A percentile compares a stretch with the other conserved stretches of the same genome.
phyloP scores from a whole-genome alignment of 2,113 vertebrate genomes.

The Actinemys pallida region DNA sequence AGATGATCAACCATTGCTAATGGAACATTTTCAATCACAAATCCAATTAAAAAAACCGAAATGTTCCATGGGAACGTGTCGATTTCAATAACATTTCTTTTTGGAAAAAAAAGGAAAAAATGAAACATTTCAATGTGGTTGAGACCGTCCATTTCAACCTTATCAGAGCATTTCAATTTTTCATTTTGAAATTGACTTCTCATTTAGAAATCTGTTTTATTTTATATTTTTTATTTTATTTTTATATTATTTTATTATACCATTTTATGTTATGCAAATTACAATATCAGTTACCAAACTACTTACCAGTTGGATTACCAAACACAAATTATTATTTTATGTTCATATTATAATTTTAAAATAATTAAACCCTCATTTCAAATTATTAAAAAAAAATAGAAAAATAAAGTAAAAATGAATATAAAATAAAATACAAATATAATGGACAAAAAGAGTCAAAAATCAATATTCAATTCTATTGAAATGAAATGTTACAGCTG shows the following conservation, averaged over 20 bases:
- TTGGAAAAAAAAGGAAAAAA: background rate
- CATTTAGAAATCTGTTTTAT: background rate
- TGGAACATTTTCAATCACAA: background rate
- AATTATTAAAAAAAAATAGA: background rate
- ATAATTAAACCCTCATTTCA: background rate
- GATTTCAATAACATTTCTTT: no score
- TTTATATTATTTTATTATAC: background rate
- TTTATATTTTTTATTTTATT: background rate
- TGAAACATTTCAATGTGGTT: background rate
- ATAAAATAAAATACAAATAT: background rate
- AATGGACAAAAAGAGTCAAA: background rate
- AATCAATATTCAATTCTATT: background rate
- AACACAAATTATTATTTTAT: background rate
- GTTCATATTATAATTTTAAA: background rate
- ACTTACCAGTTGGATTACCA: background rate
- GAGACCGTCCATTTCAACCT: background rate
- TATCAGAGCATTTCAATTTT: background rate
- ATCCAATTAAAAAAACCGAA: background rate
- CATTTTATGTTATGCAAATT: background rate
- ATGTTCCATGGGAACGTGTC: no score
- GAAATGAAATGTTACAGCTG: background rate
- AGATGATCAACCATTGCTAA: background rate
- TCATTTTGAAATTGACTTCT: background rate
- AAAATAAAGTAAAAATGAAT: background rate
- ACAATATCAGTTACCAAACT: background rate